phyloP scores from a whole-genome alignment of 2,797 vertebrate species.

The Melanotaenia nigrans region DNA sequence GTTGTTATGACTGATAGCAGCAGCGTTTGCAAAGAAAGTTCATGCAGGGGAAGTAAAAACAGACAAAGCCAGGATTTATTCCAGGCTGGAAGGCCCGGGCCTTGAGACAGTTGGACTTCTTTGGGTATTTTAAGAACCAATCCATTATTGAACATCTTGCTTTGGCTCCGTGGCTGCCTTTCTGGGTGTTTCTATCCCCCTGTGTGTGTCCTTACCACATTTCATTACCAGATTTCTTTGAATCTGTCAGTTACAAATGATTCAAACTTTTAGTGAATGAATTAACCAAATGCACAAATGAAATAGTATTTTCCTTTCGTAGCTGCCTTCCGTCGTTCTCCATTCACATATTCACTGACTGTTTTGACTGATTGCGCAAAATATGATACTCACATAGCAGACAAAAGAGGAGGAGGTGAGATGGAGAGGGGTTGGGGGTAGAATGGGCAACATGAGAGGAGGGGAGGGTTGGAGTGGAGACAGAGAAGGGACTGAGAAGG shows the following conservation, averaged over 20 bases:
- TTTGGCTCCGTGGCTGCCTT: constrained; percentile 42
- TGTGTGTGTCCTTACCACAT: constrained; percentile 3
- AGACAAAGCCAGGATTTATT: constrained; percentile 50
- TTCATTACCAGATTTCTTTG: no score
- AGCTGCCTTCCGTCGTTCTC: constrained; percentile 19
- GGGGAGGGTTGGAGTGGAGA: constrained; percentile 44
- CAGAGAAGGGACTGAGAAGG: constrained; percentile 55
- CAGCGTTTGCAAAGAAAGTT: constrained; percentile 3
- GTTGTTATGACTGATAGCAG: constrained; percentile 16
- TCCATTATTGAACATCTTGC: constrained; percentile 78
- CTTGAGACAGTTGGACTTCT: constrained; percentile 57
- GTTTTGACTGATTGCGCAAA: constrained; percentile 64
- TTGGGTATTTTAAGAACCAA: constrained; percentile 77
- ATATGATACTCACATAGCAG: constrained; percentile 67
- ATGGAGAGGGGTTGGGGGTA: constrained; percentile 18
- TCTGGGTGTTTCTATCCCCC: constrained; percentile 20
- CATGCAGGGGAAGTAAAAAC: not conserved
- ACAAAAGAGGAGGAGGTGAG: constrained; percentile 35
- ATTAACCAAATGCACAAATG: not conserved
- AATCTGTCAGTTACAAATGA: not conserved
- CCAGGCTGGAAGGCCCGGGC: constrained; percentile 41
- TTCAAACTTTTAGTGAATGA: not conserved
- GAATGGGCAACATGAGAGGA: constrained; percentile 63
- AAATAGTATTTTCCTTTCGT: not conserved
- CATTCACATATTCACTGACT: constrained; percentile 60